Evolutionary conservation across 2,888 invertebrate genomes (phyloP).

Genomic region (Hipparchia sbordonii): DNA sequence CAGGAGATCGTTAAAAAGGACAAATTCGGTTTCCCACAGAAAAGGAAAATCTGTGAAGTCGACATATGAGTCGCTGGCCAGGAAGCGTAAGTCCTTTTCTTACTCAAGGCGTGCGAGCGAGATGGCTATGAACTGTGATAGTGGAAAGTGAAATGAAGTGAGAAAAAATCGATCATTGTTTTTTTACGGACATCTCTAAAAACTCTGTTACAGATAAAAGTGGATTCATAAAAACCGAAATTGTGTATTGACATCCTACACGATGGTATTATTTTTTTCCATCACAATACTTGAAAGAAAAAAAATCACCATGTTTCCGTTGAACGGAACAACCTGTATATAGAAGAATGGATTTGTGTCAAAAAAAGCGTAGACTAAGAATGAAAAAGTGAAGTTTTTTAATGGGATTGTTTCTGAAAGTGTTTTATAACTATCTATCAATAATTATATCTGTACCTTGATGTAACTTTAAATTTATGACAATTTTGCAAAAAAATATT

Average conservation of each 20-base stretch:
- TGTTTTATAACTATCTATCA: not conserved
- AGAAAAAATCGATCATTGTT: not conserved
- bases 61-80: slow-evolving; percentile 68
- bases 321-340: slow-evolving; percentile 2
- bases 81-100: slow-evolving; percentile 13
- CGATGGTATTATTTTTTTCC: not conserved
- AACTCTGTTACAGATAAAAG: not conserved
- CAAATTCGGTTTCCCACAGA: slow-evolving; percentile 64
- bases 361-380: not conserved
- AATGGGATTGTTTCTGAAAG: not conserved
- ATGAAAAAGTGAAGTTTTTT: slow-evolving; percentile 1
- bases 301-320: not conserved
- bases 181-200: not conserved
- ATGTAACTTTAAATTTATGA: not conserved
- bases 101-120: slow-evolving; percentile 22
- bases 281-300: not conserved
- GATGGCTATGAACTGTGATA: slow-evolving; percentile 19
- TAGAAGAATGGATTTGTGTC: not conserved
- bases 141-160: slow-evolving; percentile 11
- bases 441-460: not conserved
- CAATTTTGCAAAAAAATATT: not conserved
- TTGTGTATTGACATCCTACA: not conserved
- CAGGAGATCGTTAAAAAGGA: slow-evolving; percentile 79
- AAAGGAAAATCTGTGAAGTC: slow-evolving; percentile 78
- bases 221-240: not conserved